Conservation (phyloP, 1,140 invertebrate species). For the Hyles vespertilio region DNA sequence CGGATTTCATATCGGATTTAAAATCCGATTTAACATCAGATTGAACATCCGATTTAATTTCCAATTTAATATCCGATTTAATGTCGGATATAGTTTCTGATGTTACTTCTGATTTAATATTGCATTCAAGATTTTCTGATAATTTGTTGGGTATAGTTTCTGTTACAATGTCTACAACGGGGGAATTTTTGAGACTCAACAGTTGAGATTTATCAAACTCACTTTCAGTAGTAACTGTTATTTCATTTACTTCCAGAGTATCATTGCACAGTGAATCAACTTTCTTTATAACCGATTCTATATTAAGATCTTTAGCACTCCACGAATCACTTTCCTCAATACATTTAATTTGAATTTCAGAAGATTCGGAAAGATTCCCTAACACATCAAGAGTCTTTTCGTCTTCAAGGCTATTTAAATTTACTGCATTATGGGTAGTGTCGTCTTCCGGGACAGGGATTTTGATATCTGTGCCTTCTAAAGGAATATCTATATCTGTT, state of each 20-base stretch:
- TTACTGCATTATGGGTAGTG: neutral
- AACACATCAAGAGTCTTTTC: constrained; percentile 17
- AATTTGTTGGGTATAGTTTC: too few relatives aligned
- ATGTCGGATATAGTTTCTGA: neutral
- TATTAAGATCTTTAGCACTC: constrained; percentile 86
- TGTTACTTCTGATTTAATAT: neutral
- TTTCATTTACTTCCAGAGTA: constrained; percentile 12
- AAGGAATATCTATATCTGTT: neutral
- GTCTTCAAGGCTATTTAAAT: neutral
- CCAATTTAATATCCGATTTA: constrained; percentile 20
- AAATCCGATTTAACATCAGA: too few relatives aligned
- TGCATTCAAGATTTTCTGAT: too few relatives aligned
- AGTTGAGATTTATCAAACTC: too few relatives aligned
- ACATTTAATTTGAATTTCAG: constrained; percentile 42
- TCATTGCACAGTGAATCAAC: constrained; percentile 78
- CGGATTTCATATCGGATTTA: too few relatives aligned
- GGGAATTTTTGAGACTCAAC: too few relatives aligned
- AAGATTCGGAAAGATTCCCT: constrained; percentile 24
- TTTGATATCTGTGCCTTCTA: too few relatives aligned
- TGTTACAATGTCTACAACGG: too few relatives aligned
- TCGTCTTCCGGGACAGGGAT: too few relatives aligned
- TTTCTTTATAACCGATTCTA: constrained; percentile 87
- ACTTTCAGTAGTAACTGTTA: constrained; percentile 17
- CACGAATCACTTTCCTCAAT: constrained; percentile 84
- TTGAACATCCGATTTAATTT: too few relatives aligned